phyloP scores from a whole-genome alignment of 2,888 invertebrate species.

The Plebejus melissa region DNA sequence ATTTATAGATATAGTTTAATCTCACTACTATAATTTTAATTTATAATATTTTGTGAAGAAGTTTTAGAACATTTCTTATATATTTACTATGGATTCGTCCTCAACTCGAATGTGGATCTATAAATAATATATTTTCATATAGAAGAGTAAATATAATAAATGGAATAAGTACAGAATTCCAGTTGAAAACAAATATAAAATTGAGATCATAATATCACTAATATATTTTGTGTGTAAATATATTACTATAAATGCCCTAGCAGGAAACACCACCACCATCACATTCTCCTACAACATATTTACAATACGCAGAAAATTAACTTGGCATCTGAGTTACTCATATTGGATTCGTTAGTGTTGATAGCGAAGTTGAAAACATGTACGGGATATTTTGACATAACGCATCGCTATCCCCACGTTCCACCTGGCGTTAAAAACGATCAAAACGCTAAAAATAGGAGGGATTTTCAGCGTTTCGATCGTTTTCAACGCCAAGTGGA shows the following conservation, averaged over 20 bases:
- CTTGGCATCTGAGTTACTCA: too few relatives aligned
- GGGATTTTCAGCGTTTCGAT: too few relatives aligned
- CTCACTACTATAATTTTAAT: neutral
- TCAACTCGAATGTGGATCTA: slow-evolving; percentile 16
- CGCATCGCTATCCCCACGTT: neutral
- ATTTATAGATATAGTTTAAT: neutral
- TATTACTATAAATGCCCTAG: slow-evolving; percentile 11
- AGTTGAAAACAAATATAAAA: slow-evolving; percentile 18
- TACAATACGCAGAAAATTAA: neutral
- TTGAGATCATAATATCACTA: slow-evolving; percentile 13
- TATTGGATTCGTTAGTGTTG: neutral
- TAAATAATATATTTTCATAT: neutral
- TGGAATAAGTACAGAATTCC: slow-evolving; percentile 9
- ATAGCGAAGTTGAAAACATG: neutral
- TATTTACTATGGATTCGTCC: neutral
- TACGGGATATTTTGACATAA: neutral
- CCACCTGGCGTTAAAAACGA: too few relatives aligned
- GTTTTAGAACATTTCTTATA: neutral
- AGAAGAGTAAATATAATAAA: neutral
- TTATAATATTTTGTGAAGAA: neutral
- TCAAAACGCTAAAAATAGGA: too few relatives aligned
- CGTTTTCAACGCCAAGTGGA: too few relatives aligned
- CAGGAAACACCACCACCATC: slow-evolving; percentile 7
- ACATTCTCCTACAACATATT: slow-evolving; percentile 17
- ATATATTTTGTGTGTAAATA: neutral